phyloP scores from a whole-genome alignment of 2,113 vertebrate species.

The Gymnorhina tibicen region DNA sequence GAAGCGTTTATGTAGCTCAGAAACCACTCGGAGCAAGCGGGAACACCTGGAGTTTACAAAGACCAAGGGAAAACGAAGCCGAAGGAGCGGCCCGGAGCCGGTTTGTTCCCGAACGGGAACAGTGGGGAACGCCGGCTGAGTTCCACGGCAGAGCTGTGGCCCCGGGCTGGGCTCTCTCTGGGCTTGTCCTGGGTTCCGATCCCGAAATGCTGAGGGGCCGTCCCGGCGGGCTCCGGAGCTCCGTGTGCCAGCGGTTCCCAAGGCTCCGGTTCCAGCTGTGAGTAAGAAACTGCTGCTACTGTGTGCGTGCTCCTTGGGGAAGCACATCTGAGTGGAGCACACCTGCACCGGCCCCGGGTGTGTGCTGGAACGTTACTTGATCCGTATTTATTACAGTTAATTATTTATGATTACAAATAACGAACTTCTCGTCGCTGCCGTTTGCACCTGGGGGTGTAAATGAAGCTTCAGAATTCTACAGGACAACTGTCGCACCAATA shows the following conservation, averaged over 20 bases:
- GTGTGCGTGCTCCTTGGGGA: conserved; percentile 55
- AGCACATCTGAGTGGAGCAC: conserved; percentile 52
- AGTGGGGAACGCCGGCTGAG: fast-evolving
- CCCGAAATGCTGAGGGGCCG: background rate
- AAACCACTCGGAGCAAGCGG: background rate
- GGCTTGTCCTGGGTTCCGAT: background rate
- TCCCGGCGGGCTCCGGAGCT: background rate
- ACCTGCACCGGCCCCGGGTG: conserved; percentile 70
- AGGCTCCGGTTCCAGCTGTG: conserved; percentile 46
- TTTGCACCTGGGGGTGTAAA: conserved; percentile 86
- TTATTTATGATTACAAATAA: conserved; percentile 99
- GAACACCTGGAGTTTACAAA: background rate
- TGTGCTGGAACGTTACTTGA: conserved; percentile 91
- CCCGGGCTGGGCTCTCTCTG: background rate
- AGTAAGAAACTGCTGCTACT: conserved; percentile 75
- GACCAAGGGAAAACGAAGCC: background rate
- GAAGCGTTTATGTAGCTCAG: conserved; percentile 25
- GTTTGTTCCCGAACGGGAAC: fast-evolving
- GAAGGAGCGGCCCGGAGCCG: fast-evolving
- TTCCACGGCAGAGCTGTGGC: background rate
- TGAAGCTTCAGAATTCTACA: conserved; percentile 76
- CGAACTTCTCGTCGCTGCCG: conserved; percentile 75
- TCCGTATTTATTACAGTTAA: conserved; percentile 96
- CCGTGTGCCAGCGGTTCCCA: background rate
- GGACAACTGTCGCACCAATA: conserved; percentile 80